Base-by-base conservation (phyloP, 2,888 invertebrate species). In the Temnothorax rugatulus region DNA sequence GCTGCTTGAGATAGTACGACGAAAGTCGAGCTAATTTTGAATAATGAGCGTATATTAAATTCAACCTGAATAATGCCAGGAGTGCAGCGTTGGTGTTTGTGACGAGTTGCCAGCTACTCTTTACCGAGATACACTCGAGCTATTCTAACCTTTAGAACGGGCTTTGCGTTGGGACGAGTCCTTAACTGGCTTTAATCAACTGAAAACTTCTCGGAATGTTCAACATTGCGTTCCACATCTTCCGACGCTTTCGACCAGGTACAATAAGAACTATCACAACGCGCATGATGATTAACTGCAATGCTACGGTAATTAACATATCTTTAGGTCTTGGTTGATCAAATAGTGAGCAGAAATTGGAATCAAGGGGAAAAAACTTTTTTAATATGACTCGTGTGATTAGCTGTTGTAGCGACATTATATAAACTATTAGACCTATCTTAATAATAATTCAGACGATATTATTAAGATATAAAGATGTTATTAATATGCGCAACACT, bases 21-120 rank as follows among this genome's bases (percentile, higher is more conserved):
- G 83, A 87, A 88, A 91, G 91, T 87, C 87, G 84, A 71, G 91
- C 90, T 93, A 92, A 92, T 93, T 93, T 91, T 89, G 91, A 92
- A 93, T 93, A 93, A 93, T 91, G 91, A 88, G 89, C 86, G 89
- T 93, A 93, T 92, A 92, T 93, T 92, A 93, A 93, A 92, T 93
- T 88, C 84, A 88, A 83, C 83, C 87, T 68, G 87, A 90, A 87
- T 89, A 89, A 90, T 83, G 84, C 83, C 82, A 64, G 84, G 44
- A 74, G 89, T 79, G 69, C 63, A 82, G 71, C 63, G 71, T 83
- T 83, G 61, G 83, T 89, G 88, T 90, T 91, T 88, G 88, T 86
- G 89, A 91, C 88, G 86, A 90, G 90, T 87, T 86, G 84, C 86
- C 77, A 86, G 83, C 85, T 83, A 84, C 87, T 87, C 85, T 91